These are phyloP conservation scores for Turritopsis rubra DNA, from an alignment of 30 jellyfish, hydroid and myxozoan species.

Conservation along the genomic window DNA sequence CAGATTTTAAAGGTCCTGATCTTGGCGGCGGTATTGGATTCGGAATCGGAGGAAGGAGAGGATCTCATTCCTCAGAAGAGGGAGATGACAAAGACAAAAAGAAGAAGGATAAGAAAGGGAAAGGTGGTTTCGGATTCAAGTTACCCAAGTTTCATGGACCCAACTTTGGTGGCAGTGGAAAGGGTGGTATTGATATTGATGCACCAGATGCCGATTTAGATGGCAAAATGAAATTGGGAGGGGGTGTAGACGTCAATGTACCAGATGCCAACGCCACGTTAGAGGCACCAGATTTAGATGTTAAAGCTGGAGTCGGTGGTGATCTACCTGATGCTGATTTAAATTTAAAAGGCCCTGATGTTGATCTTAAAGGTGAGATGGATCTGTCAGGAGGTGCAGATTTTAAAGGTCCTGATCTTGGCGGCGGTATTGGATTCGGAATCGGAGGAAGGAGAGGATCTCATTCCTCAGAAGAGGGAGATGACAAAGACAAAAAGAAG, in stretches of 20 bases:
- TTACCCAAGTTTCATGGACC: slow-evolving; percentile 13
- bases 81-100: slow-evolving; percentile 17
- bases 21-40: not conserved
- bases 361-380: no score
- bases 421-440: slow-evolving; percentile 9
- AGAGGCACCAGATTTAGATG: slow-evolving; percentile 19
- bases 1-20: not conserved
- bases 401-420: slow-evolving; percentile 21
- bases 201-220: not conserved
- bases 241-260: not conserved
- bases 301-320: slow-evolving; percentile 24
- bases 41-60: slow-evolving; percentile 1
- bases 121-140: slow-evolving; percentile 33
- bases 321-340: slow-evolving; percentile 15
- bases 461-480: slow-evolving; percentile 3
- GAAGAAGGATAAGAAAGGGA: slow-evolving; percentile 2
- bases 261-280: slow-evolving; percentile 7
- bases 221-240: not conserved
- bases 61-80: slow-evolving; percentile 11
- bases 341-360: no score
- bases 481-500: not conserved
- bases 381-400: slow-evolving; percentile 30
- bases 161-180: slow-evolving; percentile 20
- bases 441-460: not conserved
- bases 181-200: slow-evolving; percentile 17